A percentile compares a stretch with the other conserved stretches of the same genome.
phyloP scores from a whole-genome alignment of 2,113 vertebrate genomes.

The Saiga tatarica region DNA sequence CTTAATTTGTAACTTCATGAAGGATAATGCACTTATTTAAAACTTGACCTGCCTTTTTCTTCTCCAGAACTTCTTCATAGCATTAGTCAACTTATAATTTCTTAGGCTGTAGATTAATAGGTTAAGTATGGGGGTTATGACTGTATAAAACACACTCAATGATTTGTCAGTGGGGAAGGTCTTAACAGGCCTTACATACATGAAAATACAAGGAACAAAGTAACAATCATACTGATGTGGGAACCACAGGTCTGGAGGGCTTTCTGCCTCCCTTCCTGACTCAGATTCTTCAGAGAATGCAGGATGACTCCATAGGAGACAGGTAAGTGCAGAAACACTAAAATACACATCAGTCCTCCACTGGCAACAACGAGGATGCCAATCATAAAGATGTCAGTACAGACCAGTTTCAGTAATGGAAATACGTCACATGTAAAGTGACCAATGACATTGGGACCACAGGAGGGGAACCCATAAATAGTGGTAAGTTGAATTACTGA shows the following conservation, averaged over 20 bases:
- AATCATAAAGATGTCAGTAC: conserved; percentile 30
- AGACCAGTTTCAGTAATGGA: conserved; percentile 58
- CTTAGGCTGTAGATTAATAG: not conserved
- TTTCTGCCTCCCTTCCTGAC: not conserved
- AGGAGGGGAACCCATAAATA: not conserved
- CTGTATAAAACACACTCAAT: not conserved
- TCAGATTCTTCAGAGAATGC: not conserved
- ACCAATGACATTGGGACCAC: not conserved
- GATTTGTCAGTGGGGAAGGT: not conserved
- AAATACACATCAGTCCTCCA: not conserved
- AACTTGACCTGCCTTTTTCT: not conserved
- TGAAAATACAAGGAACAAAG: not conserved
- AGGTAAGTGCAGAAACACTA: not conserved
- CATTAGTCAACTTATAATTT: not conserved
- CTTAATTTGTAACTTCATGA: not conserved
- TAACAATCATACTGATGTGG: not conserved
- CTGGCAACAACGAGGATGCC: not conserved
- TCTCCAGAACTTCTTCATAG: not conserved
- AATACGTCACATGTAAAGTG: not conserved
- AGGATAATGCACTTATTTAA: not conserved
- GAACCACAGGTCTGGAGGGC: not conserved
- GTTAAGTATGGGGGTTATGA: not conserved
- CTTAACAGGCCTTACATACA: not conserved
- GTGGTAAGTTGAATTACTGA: not conserved
- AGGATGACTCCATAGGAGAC: not conserved